Evolutionary conservation across 2,113 vertebrate species (phyloP).

Genomic region (Plecturocebus donacophilus): DNA sequence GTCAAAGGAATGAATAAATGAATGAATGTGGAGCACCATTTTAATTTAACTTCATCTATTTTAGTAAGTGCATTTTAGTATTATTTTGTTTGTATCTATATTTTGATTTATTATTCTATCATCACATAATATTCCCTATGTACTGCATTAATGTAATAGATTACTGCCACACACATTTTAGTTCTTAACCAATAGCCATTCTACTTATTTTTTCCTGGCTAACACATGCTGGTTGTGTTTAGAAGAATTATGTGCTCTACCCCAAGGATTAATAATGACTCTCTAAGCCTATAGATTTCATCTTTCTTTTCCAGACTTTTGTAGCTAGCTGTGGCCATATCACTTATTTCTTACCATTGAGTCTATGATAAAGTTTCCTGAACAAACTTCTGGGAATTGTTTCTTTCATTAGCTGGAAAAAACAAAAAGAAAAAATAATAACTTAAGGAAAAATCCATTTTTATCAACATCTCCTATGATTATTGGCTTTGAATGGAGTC

Average conservation of each 20-base stretch:
- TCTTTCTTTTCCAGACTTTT: background rate
- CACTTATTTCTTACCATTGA: background rate
- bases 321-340: background rate
- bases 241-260: background rate
- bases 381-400: background rate
- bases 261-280: background rate
- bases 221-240: background rate
- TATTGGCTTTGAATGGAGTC: background rate
- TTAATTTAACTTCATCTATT: background rate
- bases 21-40: background rate
- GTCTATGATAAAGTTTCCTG: background rate
- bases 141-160: background rate
- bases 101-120: background rate
- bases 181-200: background rate
- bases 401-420: background rate
- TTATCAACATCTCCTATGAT: background rate
- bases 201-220: background rate
- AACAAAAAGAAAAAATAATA: background rate
- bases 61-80: background rate
- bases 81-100: background rate
- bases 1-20: background rate
- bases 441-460: background rate
- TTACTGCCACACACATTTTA: background rate
- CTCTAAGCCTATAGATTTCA: background rate
- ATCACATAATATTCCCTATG: background rate